Conservation (phyloP, 2,113 vertebrate genomes). For the Uria lomvia region DNA sequence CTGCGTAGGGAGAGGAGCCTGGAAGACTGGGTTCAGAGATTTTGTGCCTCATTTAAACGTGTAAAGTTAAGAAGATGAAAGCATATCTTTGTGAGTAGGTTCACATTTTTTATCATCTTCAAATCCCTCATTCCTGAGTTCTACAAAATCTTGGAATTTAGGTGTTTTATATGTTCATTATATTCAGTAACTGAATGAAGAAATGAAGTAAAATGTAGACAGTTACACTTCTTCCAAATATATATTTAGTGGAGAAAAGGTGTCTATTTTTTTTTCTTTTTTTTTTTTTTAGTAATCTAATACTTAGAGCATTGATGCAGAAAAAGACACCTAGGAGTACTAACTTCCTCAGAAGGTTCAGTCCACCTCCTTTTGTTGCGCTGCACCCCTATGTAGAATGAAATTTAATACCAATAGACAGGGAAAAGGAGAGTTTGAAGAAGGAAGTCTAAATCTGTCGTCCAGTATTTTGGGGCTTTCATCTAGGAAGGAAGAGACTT, state of each 20-base stretch:
- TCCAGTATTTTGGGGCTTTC: neutral
- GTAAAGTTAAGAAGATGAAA: neutral
- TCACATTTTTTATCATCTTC: neutral
- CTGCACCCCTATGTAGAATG: neutral
- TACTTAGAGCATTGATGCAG: neutral
- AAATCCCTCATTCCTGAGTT: neutral
- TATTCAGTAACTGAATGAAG: neutral
- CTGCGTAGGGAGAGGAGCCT: neutral
- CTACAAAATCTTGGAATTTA: neutral
- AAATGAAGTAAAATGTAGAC: neutral
- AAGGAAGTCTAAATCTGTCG: neutral
- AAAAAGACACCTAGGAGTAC: neutral
- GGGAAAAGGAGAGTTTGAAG: neutral
- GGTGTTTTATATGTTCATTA: neutral
- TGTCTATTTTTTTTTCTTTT: neutral
- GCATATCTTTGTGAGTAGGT: neutral
- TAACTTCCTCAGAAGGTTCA: neutral
- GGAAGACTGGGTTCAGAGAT: neutral
- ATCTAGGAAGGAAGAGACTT: neutral
- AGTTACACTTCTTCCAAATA: neutral
- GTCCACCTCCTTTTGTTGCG: neutral
- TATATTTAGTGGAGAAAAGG: neutral
- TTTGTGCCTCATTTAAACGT: neutral
- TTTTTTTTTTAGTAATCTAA: neutral
- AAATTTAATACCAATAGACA: neutral